Base-by-base conservation (phyloP, 2,888 invertebrate species). In the Eilema sororculum region DNA sequence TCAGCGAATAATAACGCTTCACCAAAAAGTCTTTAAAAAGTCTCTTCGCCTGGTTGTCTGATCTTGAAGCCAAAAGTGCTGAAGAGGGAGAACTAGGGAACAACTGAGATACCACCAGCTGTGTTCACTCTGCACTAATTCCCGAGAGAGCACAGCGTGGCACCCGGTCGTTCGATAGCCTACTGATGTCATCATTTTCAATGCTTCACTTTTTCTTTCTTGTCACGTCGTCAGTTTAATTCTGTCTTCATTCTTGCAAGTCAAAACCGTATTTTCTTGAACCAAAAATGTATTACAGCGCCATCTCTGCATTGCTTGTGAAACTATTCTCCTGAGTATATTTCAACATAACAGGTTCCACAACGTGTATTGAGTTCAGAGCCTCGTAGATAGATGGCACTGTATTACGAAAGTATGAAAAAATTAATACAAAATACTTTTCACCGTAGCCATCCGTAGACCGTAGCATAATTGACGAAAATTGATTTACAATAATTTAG, bases 31-130 rank as follows among this genome's bases (percentile, higher is more conserved):
- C n/a, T n/a, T n/a, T n/a, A n/a, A n/a, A n/a, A n/a, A n/a, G n/a
- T 13, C 41, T 25, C 37, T 59, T 59, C 25, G 22, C 62, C 69
- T 60, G 67, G 71, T 57, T 28, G 28, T 30, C 37, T 28, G 24
- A 56, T 56, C 59, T 58, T 64, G 59, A 24, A 52, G 13, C 20
- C 30, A 65, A 10, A 16, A 16, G 16, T 69, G 64, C 61, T 67
- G 80, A 24, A 75, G 89, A 79, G 86, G 90, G 86, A 87, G 92
- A 91, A 93, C 96, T 95, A 95, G 90, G 94, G 95, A 96, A 96
- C 96, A 95, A 98, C 98, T 98, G 98, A 98, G 98, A 98, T 98
- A 98, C 98, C 98, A 98, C 98, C 98, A 98, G 98, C 98, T 98
- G 98, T 98, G 98, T 98, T 98, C 98, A 98, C 98, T 98, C 88